Evolutionary conservation across 1,140 invertebrate genomes (phyloP), one percentile per base, ranked within the genome.

Genomic region (Glossosoma conforme): DNA sequence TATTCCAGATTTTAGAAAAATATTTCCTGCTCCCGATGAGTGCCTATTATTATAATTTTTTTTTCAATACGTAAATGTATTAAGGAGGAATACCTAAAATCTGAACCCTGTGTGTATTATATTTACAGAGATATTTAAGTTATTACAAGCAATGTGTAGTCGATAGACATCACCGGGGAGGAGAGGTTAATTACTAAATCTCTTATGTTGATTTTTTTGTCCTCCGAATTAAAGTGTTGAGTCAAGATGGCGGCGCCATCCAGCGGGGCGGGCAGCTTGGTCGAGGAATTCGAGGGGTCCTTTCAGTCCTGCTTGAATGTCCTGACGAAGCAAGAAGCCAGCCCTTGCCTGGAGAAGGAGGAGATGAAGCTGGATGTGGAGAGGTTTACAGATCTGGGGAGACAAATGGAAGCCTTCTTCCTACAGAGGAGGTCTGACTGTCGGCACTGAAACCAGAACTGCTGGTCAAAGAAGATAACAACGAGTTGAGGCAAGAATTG

Each of bases 321-420:
- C 30, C 64, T 92, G 30, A 91, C 89, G 21, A 91, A 91, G 72
- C 86, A 91, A 62, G 89, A 92, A 61, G 84, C 68, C 60, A 85
- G 72, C 65, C 77, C 76, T 37, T 78, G 70, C 55, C 83, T 83
- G 52, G 87, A 89, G 61, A 88, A 89, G 65, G 88, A 91, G 62
- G 89, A 91, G 66, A 83, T 87, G 10, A 80, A 83, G 44, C 77
- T 84, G 0, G 89, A 89, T 72, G 89, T 93, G 2, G 92, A 96
- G 59, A 84, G 85, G 50, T 95, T 95, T 64, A 82, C 96, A 22
- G 93, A 96, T 67, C 74, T 91, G 21, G 92, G 91, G 1, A 77
- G 91, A 24, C 89, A 93, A 71, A 89, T 94, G 82, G 93, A 97
- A 69, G 87, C 88, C 1, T 95, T 93, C 66, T 97, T 97, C 64